phyloP scores from a whole-genome alignment of 1,140 invertebrate genomes.

The Dufourea novaeangliae region DNA sequence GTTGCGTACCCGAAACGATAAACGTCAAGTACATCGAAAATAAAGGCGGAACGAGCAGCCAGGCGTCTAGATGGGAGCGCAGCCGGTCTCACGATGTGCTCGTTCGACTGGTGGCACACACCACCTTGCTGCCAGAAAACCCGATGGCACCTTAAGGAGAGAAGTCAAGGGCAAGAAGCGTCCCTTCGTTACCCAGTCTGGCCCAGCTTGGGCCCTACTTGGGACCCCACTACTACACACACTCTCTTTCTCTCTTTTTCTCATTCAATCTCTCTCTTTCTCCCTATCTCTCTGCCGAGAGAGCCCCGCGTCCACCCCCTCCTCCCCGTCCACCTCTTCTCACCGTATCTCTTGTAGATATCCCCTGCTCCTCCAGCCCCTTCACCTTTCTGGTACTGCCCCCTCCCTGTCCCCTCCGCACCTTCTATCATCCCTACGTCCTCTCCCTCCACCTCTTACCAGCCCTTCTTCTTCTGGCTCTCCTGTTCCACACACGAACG shows the following conservation, averaged over 20 bases:
- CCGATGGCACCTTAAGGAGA: slow-evolving; percentile 67
- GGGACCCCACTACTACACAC: slow-evolving; percentile 16
- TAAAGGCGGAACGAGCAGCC: slow-evolving; percentile 43
- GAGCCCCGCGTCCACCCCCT: slow-evolving; percentile 31
- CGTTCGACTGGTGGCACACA: slow-evolving; percentile 28
- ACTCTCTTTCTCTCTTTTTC: no score
- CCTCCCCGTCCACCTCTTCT: slow-evolving; percentile 4
- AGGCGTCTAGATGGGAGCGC: slow-evolving; percentile 16
- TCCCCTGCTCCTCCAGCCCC: slow-evolving; percentile 43
- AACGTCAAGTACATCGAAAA: slow-evolving; percentile 39
- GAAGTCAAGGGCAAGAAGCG: slow-evolving; percentile 69
- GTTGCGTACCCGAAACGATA: slow-evolving; percentile 36
- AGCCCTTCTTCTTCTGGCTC: slow-evolving; percentile 46
- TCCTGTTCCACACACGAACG: slow-evolving; percentile 33
- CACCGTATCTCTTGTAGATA: slow-evolving; percentile 4
- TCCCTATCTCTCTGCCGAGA: no score
- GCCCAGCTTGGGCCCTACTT: slow-evolving; percentile 51
- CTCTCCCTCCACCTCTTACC: slow-evolving; percentile 30
- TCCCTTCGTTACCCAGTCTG: slow-evolving; percentile 57
- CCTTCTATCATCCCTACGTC: slow-evolving; percentile 55
- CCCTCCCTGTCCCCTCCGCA: slow-evolving; percentile 32
- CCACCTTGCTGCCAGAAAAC: slow-evolving; percentile 65
- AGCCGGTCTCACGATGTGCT: slow-evolving; percentile 42
- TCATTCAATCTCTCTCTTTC: no score
- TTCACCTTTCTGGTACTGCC: slow-evolving; percentile 32